Conservation (phyloP, 2,113 vertebrate species). For the Coregonus clupeaformis region DNA sequence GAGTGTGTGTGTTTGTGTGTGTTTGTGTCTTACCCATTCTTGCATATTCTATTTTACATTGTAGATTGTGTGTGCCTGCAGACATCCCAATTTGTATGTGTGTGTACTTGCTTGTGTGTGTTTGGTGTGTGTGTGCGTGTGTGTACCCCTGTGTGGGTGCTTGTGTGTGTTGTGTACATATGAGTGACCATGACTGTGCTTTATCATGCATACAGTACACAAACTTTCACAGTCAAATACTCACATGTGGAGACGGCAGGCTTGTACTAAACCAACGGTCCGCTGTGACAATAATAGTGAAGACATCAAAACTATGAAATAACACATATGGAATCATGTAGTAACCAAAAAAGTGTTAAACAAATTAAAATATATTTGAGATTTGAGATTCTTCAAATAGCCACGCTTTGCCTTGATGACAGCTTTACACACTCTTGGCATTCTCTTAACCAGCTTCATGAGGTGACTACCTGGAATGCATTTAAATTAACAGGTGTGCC, state of each 20-base stretch:
- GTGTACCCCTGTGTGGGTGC: neutral
- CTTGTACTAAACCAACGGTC: conserved; percentile 21
- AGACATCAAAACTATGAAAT: no score
- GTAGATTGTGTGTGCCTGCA: neutral
- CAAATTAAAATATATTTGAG: no score
- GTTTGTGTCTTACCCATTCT: neutral
- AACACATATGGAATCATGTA: no score
- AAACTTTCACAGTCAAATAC: conserved; percentile 45
- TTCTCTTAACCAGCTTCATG: no score
- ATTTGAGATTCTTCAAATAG: no score
- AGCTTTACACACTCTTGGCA: no score
- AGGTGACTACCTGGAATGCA: no score
- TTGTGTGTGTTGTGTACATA: neutral
- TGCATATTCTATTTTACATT: neutral
- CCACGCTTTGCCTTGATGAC: no score
- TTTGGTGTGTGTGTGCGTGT: neutral
- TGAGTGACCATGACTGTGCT: conserved; percentile 30
- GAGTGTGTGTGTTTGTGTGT: neutral
- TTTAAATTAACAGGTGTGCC: no score
- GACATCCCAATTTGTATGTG: conserved; percentile 12
- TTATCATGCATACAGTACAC: conserved; percentile 27
- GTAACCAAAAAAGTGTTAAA: no score
- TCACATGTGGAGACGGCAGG: conserved; percentile 32
- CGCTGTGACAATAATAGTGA: conserved; percentile 26
- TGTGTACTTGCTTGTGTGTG: neutral